Evolutionary conservation across 2,113 vertebrate species (phyloP).

Genomic region (Pangasianodon gigas): DNA sequence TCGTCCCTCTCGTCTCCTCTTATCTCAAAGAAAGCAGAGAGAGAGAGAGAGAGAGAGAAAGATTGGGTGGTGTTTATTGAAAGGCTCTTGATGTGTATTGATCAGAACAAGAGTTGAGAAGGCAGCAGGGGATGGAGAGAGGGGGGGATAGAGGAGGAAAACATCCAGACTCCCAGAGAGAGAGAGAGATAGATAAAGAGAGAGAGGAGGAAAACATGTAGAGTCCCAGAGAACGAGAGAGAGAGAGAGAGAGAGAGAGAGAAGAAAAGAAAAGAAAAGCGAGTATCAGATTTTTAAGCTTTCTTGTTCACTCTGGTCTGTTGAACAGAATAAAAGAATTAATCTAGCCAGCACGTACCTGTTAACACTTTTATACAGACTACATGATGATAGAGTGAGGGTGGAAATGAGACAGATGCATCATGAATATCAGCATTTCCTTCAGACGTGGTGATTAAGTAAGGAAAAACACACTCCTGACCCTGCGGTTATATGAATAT

Average conservation of each 20-base stretch:
- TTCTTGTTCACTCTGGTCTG: not conserved
- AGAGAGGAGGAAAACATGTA: not conserved
- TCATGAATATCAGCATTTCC: not conserved
- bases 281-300: not conserved
- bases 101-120: not conserved
- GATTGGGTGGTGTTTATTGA: not conserved
- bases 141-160: not conserved
- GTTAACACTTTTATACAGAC: not conserved
- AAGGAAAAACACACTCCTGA: not conserved
- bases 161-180: not conserved
- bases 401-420: not conserved
- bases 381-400: not conserved
- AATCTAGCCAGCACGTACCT: not conserved
- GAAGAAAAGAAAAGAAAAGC: not conserved
- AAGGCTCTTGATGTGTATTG: slow-evolving; percentile 2
- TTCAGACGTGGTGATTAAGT: not conserved
- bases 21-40: not conserved
- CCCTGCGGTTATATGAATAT: not conserved
- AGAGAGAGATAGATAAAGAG: not conserved
- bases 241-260: not conserved
- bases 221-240: not conserved
- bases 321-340: not conserved
- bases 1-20: not conserved
- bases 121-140: not conserved
- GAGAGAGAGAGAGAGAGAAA: not conserved